Evolutionary conservation across 2,797 vertebrate species (phyloP).

Genomic region (Mus spretus): DNA sequence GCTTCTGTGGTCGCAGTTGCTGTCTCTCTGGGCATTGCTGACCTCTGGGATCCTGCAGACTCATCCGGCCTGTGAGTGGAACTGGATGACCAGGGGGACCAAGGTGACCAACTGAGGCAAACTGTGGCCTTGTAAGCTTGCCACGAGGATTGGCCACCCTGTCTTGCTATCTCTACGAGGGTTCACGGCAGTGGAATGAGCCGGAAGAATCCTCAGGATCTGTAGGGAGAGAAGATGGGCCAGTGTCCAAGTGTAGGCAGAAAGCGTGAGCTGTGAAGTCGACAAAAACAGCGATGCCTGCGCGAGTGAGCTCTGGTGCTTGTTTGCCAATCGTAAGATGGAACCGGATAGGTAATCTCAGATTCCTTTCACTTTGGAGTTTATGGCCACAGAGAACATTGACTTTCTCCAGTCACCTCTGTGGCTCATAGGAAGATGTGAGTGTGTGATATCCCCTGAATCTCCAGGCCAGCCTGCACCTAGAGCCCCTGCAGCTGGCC

Average conservation of each 20-base stretch:
- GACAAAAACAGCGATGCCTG: background rate
- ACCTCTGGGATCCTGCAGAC: background rate
- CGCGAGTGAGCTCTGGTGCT: background rate
- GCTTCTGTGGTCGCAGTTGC: background rate
- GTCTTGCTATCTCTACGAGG: background rate
- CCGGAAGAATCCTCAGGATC: background rate
- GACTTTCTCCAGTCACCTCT: background rate
- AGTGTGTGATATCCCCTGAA: background rate
- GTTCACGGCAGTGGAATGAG: background rate
- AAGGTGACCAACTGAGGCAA: background rate
- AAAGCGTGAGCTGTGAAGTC: background rate
- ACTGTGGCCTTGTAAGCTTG: background rate
- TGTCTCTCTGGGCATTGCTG: background rate
- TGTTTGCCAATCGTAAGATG: background rate
- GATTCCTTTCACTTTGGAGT: slow-evolving; percentile 40
- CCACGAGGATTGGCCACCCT: background rate
- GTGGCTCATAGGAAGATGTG: background rate
- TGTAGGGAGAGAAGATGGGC: background rate
- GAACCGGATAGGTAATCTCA: background rate
- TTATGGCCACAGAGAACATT: background rate
- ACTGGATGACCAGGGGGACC: background rate
- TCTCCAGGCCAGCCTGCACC: background rate
- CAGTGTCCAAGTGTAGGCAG: background rate
- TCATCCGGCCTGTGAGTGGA: background rate
- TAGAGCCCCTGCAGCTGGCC: background rate